Percentiles rank a stretch among this genome's conserved stretches.
phyloP scores from a whole-genome alignment of 92 coral and sea anemone genomes.

The Muricea muricata region DNA sequence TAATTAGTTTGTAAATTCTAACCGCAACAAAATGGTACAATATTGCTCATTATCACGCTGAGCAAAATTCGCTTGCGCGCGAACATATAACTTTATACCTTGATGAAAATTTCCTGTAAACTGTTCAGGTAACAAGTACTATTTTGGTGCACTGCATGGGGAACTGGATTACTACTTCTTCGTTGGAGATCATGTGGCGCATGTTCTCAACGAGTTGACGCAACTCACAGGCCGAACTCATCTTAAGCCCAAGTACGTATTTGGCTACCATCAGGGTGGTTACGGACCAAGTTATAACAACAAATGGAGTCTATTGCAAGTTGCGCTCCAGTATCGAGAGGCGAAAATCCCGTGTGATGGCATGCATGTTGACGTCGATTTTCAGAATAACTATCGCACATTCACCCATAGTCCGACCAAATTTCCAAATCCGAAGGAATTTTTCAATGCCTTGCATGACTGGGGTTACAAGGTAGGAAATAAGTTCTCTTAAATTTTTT shows the following conservation, averaged over 20 bases:
- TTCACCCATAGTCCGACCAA: constrained; percentile 75
- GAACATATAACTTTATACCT: too few species aligned
- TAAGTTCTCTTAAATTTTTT: too few species aligned
- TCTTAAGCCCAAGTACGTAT: constrained; percentile 70
- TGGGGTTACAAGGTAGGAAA: constrained; percentile 67
- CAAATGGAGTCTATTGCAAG: constrained; percentile 82
- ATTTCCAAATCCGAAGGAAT: constrained; percentile 78
- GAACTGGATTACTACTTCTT: constrained; percentile 85
- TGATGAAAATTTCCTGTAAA: not conserved
- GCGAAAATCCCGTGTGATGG: constrained; percentile 81
- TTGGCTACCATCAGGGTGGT: constrained; percentile 85
- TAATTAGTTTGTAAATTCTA: too few species aligned
- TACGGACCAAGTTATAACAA: constrained; percentile 78
- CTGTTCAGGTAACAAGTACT: constrained; percentile 67
- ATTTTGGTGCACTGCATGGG: constrained; percentile 79
- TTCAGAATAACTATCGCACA: constrained; percentile 79
- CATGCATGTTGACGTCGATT: constrained; percentile 75
- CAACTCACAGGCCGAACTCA: constrained; percentile 79
- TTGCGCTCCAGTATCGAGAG: constrained; percentile 78
- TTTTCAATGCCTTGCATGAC: constrained; percentile 72
- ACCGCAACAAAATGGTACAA: too few species aligned
- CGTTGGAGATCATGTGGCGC: constrained; percentile 79
- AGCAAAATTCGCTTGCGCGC: too few species aligned
- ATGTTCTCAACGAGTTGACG: constrained; percentile 69
- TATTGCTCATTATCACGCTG: too few species aligned